Percentiles rank a stretch among this genome's conserved stretches.
Conservation (phyloP, 1,140 invertebrate species). For the Sitobion miscanthi region DNA sequence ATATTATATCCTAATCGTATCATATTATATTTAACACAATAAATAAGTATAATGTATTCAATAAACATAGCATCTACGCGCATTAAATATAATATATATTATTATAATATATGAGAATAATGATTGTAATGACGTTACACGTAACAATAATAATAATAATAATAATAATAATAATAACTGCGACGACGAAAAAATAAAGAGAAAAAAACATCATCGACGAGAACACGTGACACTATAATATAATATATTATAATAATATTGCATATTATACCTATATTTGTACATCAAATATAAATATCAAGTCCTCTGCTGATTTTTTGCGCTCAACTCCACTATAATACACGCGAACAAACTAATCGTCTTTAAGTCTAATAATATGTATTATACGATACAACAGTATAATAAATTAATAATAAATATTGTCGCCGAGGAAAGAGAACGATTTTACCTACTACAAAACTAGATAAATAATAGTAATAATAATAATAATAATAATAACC, state of each 20-base stretch:
- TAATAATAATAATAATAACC: background rate
- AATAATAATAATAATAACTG: background rate
- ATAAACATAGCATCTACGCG: slow-evolving; percentile 17
- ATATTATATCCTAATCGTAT: background rate
- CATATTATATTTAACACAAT: slow-evolving; percentile 16
- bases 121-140: slow-evolving; percentile 16
- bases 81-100: slow-evolving; percentile 14
- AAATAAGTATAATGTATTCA: background rate
- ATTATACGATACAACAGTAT: background rate
- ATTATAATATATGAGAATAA: background rate
- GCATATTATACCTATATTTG: slow-evolving; percentile 8
- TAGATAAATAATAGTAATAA: slow-evolving; percentile 1
- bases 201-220: background rate
- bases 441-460: slow-evolving; percentile 19
- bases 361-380: background rate
- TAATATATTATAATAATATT: slow-evolving; percentile 23
- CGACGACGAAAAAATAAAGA: background rate
- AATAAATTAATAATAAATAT: slow-evolving; percentile 31
- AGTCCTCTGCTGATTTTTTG: background rate
- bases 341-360: background rate
- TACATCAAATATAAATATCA: background rate
- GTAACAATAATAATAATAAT: slow-evolving; percentile 18
- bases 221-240: slow-evolving; percentile 13
- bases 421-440: slow-evolving; percentile 12
- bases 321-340: background rate